Evolutionary conservation across 2,888 invertebrate species (phyloP), one percentile per base, ranked within the genome.

Genomic region (Campoplex nolae): DNA sequence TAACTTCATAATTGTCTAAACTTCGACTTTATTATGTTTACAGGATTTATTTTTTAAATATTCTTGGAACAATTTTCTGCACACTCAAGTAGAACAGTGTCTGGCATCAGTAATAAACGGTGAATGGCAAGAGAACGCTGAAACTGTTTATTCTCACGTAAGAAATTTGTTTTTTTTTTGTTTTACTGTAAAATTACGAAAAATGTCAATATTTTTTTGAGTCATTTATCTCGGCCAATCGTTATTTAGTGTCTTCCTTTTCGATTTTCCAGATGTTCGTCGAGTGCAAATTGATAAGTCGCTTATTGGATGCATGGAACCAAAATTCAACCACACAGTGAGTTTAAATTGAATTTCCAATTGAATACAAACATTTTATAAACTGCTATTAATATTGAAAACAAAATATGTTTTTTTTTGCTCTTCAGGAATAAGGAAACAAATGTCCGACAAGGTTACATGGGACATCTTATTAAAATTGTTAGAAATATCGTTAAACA

Each of bases 21-120:
- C 6, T n/a, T n/a, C 23, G 7, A 23, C 18, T 51, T 56, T 0
- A 56, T 56, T 23, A 9, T 56, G 9, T 7, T 95, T 97, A 92
- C 95, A 98, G 96, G 97, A 98, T 94, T 96, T 99, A 95, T 97
- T 98, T 96, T 98, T 98, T 95, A 96, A 96, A 94, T 98, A 97
- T 95, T 96, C 97, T 89, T 97, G 98, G 97, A 99, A 99, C 95
- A 99, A 98, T 96, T 99, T 99, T 95, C 96, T 99, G 93, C 99
- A 99, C 95, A 97, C 97, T 90, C 98, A 98, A 95, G 97, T 98
- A 90, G 97, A 97, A 94, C 96, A 97, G 94, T 97, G 98, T 94
- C 95, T 98, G 91, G 95, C 96, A 87, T 96, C 97, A 95, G 97
- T 97, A 92, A 96, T 98, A 92, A 93, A 92, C 87, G 92, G 92